Evolutionary conservation across 1,140 invertebrate genomes (phyloP).

Genomic region (Rhopalosiphum maidis): DNA sequence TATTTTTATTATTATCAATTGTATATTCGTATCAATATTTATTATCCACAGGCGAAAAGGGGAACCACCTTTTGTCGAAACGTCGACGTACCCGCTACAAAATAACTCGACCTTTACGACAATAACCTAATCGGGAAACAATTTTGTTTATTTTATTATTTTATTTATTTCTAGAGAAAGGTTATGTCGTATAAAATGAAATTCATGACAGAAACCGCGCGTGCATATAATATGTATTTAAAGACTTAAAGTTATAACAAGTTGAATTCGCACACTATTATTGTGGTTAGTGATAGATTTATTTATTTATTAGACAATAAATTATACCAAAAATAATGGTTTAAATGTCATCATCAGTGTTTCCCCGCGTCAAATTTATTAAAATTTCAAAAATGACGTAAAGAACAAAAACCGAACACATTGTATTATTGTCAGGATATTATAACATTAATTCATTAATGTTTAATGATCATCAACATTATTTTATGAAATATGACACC

Average conservation of each 20-base stretch:
- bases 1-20: neutral
- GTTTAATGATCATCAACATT: neutral
- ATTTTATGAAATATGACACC: conserved; percentile 49
- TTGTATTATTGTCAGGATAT: neutral
- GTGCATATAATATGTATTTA: neutral
- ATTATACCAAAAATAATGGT: neutral
- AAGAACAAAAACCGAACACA: neutral
- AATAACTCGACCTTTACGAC: neutral
- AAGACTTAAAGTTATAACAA: neutral
- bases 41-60: neutral
- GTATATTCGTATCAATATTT: neutral
- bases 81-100: neutral
- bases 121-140: neutral
- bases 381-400: neutral
- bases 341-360: neutral
- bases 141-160: too few species aligned
- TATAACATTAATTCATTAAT: neutral
- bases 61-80: neutral
- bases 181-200: neutral
- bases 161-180: neutral
- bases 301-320: neutral
- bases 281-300: too few species aligned
- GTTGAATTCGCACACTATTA: neutral
- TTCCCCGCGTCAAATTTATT: neutral
- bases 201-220: neutral